Base-by-base conservation (phyloP, 2,113 vertebrate genomes). In the Hymenochirus boettgeri region DNA sequence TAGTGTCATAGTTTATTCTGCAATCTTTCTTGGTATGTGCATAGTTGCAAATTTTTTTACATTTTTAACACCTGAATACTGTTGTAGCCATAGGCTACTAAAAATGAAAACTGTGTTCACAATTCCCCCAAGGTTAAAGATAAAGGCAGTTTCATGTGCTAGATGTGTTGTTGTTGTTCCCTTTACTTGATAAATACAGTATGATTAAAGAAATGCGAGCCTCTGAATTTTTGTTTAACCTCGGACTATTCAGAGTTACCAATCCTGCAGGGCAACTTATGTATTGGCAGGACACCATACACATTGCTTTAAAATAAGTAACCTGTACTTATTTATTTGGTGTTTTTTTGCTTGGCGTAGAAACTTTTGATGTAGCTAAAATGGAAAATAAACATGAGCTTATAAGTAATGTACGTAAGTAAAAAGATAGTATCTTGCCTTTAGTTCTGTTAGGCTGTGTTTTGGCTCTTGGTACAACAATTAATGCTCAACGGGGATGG, bases 401-500 rank as follows among this genome's bases (percentile, higher is more conserved):
- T 18, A 42, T 15, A n/a, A 3, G 17, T 42, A n/a, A 42, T 42
- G 29, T 42, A 42, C n/a, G 6, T 17, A 42, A 42, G 39, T 15
- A 42, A 42, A 42, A 42, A 42, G 2, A 35, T 42, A 42, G 3
- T 6, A 42, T 42, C 39, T 42, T 18, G 3, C 7, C 39, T 42
- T n/a, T 12, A 15, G 13, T 12, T n/a, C 15, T 42, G 17, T 5
- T 39, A 15, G 11, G 5, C 17, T 1, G 17, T 15, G n/a, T 42
- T 42, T 42, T 51, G 19, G 19, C 21, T 51, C 13, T 19, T 29
- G 13, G 23, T 51, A 66, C 21, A 29, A 25, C 31, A 45, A 59
- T 58, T 58, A 51, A 46, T 66, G 46, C 52, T 66, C 23, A 51
- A 24, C 31, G 17, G 21, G 45, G 64, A n/a, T 47, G 35, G 56